Evolutionary conservation across 2,797 vertebrate species (phyloP).

Genomic region (Syncerus caffer): DNA sequence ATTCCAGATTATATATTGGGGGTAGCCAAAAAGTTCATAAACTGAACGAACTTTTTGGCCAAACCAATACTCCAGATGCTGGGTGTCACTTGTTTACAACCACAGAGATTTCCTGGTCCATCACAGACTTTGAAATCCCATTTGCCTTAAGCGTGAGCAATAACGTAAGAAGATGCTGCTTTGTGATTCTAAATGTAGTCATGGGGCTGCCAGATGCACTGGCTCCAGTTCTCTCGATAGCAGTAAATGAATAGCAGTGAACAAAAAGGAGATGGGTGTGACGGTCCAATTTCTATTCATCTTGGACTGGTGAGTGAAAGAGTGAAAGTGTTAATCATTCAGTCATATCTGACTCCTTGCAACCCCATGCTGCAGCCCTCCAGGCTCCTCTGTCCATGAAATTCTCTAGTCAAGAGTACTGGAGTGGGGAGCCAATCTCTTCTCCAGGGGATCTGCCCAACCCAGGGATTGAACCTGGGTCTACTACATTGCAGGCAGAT

Average conservation of each 20-base stretch:
- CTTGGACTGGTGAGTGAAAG: background rate
- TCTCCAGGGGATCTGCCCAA: background rate
- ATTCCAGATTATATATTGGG: background rate
- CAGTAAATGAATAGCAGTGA: too few relatives aligned
- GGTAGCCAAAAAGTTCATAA: background rate
- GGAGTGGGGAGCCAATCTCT: background rate
- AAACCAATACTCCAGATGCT: background rate
- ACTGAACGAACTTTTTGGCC: background rate
- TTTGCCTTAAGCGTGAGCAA: background rate
- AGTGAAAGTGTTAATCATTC: background rate
- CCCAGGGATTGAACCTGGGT: background rate
- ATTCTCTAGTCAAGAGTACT: background rate
- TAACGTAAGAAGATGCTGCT: background rate
- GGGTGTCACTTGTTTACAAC: background rate
- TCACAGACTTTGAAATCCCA: background rate
- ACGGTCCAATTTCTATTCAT: background rate
- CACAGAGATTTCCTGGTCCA: background rate
- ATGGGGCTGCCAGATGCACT: background rate
- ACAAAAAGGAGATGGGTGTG: too few relatives aligned
- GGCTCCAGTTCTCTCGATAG: background rate
- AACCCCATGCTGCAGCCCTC: background rate
- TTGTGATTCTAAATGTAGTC: background rate
- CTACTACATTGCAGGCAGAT: background rate
- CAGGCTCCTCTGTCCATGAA: background rate
- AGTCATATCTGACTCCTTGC: background rate